phyloP scores from a whole-genome alignment of 1,140 invertebrate genomes.

The Ceratina japonica region DNA sequence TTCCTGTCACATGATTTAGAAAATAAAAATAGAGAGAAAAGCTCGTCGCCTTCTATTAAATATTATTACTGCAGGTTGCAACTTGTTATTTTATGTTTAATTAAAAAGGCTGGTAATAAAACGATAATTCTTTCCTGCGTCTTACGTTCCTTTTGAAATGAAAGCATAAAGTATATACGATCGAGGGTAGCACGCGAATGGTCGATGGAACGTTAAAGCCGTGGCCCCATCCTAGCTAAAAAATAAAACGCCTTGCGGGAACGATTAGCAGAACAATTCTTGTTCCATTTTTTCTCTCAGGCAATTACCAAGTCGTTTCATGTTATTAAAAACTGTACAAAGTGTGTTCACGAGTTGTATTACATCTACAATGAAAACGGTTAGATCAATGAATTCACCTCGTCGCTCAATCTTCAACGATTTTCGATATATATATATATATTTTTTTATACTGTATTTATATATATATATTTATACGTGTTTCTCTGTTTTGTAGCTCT shows the following conservation, averaged over 20 bases:
- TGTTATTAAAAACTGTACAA: conserved; percentile 66
- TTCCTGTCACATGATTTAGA: no score
- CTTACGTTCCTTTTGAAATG: neutral
- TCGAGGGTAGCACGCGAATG: conserved; percentile 1
- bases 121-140: neutral
- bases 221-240: neutral
- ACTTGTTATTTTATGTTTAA: neutral
- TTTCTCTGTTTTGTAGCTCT: neutral
- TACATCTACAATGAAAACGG: conserved; percentile 49
- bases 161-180: conserved; percentile 13
- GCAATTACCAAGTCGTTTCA: neutral
- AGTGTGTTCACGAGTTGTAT: conserved; percentile 40
- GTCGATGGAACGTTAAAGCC: conserved; percentile 1
- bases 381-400: conserved; percentile 49
- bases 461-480: conserved; percentile 32
- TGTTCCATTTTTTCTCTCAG: neutral
- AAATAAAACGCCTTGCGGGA: neutral
- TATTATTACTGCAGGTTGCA: no score
- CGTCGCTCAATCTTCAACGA: conserved; percentile 37
- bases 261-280: conserved; percentile 2
- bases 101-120: neutral
- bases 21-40: no score
- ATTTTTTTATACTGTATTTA: conserved; percentile 22
- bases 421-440: conserved; percentile 38
- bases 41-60: no score